Base-by-base conservation (phyloP, 2,888 invertebrate genomes). In the Thumatha senex region DNA sequence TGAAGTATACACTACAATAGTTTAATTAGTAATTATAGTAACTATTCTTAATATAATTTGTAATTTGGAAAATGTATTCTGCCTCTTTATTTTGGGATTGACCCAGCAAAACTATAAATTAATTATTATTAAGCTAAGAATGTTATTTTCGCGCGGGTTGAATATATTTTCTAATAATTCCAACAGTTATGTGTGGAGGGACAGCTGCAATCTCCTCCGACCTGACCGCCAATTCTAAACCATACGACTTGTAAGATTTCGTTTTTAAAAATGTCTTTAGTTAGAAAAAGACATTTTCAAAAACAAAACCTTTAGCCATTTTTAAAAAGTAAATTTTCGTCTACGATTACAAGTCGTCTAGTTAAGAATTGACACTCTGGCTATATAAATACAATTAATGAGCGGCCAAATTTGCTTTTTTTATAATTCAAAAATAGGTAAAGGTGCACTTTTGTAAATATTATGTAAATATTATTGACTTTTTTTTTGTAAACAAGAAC, bases 381-480 rank as follows among this genome's bases (percentile, higher is more conserved):
- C n/a, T n/a, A n/a, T n/a, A n/a, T n/a, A n/a, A 69, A 55, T 56
- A 69, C 64, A 72, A 73, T 39, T 70, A 74, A 80, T 79, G 76
- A 83, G 86, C 85, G 88, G 89, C 89, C 90, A 89, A 89, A 83
- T 84, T 78, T 62, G 76, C 78, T 82, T 82, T 64, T 72, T 70
- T 68, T 71, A 68, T 67, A 72, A 74, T 72, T 74, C 74, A 74
- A 66, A 72, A 69, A 67, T 67, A 72, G 68, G 67, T 67, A 72
- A 74, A 61, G 75, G 76, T 80, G 74, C 84, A 80, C 76, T 77
- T 81, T 80, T 90, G 90, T 90, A 91, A 78, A 90, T 89, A 89
- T 70, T 86, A 82, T 91, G 90, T 90, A 91, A 86, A 91, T 90
- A 89, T 24, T 24, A 24, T 61, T 40, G 72, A 75, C 65, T 65